phyloP scores from a whole-genome alignment of 2,113 vertebrate genomes.

The Scomber japonicus region DNA sequence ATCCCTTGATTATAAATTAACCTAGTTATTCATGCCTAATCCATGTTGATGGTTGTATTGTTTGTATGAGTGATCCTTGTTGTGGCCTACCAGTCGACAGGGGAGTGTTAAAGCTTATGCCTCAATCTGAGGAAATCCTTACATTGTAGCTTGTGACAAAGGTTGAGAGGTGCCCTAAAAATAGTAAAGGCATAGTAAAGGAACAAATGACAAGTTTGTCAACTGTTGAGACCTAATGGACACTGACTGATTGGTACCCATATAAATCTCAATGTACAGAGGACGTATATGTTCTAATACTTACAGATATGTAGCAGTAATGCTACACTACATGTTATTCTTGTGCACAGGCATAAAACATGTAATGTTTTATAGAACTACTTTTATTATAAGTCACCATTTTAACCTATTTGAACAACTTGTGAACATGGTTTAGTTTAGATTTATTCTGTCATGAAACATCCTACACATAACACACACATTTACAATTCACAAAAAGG shows the following conservation, averaged over 20 bases:
- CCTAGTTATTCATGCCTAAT: neutral
- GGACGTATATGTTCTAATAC: no score
- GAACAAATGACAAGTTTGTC: conserved; percentile 7
- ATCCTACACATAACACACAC: no score
- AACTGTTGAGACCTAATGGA: neutral
- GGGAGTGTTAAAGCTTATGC: conserved; percentile 23
- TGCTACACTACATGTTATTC: no score
- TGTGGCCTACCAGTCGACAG: neutral
- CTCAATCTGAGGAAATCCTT: conserved; percentile 77
- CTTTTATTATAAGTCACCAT: no score
- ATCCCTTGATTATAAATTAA: neutral
- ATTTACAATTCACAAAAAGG: no score
- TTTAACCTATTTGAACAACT: no score
- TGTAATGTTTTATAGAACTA: no score
- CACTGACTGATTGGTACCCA: neutral
- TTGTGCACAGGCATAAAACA: no score
- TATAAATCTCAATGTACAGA: no score
- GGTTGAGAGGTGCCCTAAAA: conserved; percentile 55
- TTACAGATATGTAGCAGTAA: no score
- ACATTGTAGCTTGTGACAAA: conserved; percentile 74
- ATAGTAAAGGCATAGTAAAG: conserved; percentile 41
- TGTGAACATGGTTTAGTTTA: no score
- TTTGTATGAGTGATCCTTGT: conserved; percentile 16
- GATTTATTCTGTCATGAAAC: no score
- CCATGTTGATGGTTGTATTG: conserved; percentile 3